Base-by-base conservation (phyloP, 1,140 invertebrate species). In the Metaphire vulgaris region DNA sequence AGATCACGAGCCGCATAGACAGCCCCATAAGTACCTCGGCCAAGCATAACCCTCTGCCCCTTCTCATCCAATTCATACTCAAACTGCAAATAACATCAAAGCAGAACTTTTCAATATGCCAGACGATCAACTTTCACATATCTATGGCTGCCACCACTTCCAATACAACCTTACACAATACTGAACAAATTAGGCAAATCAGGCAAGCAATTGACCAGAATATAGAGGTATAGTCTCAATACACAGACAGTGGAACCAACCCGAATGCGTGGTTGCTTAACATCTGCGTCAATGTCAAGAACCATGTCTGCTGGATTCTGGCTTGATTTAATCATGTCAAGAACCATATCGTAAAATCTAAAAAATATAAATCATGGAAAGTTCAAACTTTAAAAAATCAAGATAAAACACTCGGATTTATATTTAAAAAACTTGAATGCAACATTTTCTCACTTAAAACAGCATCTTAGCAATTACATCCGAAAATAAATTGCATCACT, bases 61-160 rank as follows among this genome's bases (percentile, higher is more conserved):
- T 92, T 91, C 81, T 98, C 96, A 87, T 98, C 96, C 29, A 92
- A 83, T 82, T 99, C 97, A 86, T 99, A 99, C 86, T 99, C 97
- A 87, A 93, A 98, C 92, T 97, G 79, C 72, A 88, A 86, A 81
- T 78, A 85, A 78, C 41, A 74, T 2, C 16, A 2, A 65, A n/a
- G n/a, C n/a, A n/a, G n/a, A n/a, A n/a, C n/a, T n/a, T n/a, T n/a
- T n/a, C n/a, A n/a, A n/a, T n/a, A n/a, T n/a, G n/a, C n/a, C n/a
- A n/a, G n/a, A n/a, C n/a, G n/a, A n/a, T n/a, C n/a, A n/a, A n/a
- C n/a, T n/a, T n/a, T n/a, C n/a, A n/a, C n/a, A n/a, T n/a, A n/a
- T n/a, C n/a, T n/a, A n/a, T n/a, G n/a, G n/a, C n/a, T n/a, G n/a
- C n/a, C n/a, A n/a, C n/a, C n/a, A n/a, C n/a, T n/a, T n/a, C n/a